These are phyloP conservation scores for Meganola albula DNA, from an alignment of 2,888 invertebrate species.

Conservation along the genomic window DNA sequence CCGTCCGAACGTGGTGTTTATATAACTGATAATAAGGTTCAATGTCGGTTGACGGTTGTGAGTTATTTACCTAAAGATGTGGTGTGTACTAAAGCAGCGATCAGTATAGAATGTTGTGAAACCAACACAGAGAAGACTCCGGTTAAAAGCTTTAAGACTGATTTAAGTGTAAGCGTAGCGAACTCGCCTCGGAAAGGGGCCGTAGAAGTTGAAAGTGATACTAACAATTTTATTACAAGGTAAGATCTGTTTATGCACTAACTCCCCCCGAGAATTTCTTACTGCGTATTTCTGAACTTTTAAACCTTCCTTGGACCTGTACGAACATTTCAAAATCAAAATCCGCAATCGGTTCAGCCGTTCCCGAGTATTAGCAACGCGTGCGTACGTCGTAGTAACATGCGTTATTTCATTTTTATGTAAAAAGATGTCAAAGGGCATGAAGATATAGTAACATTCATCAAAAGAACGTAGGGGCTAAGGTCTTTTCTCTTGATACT, in stretches of 20 bases:
- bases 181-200: conserved; percentile 54
- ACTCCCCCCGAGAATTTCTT: too few relatives aligned
- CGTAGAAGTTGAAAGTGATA: conserved; percentile 42
- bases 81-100: conserved; percentile 78
- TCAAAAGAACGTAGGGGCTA: too few relatives aligned
- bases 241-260: too few relatives aligned
- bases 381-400: too few relatives aligned
- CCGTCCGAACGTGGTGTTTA: conserved; percentile 74
- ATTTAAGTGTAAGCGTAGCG: conserved; percentile 59
- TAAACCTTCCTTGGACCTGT: neutral
- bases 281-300: neutral
- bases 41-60: conserved; percentile 56
- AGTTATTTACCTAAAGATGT: conserved; percentile 81
- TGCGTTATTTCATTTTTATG: too few relatives aligned
- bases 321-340: too few relatives aligned
- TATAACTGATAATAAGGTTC: conserved; percentile 63
- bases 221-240: conserved; percentile 56
- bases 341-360: too few relatives aligned
- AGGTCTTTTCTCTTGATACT: too few relatives aligned
- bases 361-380: too few relatives aligned
- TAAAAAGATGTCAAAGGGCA: too few relatives aligned
- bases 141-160: conserved; percentile 68
- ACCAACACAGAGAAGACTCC: conserved; percentile 50
- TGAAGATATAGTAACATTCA: too few relatives aligned
- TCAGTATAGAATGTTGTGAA: conserved; percentile 79